Base-by-base conservation (phyloP, 2,888 invertebrate species). In the Pollenia griseotomentosa region DNA sequence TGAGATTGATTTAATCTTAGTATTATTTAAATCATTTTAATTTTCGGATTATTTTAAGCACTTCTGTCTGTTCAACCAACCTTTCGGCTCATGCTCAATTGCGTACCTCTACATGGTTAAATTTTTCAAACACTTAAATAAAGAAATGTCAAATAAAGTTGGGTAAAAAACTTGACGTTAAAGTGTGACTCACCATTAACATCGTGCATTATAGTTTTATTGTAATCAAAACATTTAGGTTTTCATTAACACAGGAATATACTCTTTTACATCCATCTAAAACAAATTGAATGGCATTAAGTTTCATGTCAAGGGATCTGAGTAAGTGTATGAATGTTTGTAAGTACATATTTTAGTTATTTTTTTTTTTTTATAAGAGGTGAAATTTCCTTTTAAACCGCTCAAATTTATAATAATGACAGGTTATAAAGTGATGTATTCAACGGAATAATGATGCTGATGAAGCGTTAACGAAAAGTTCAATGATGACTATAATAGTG, bases 361-460 rank as follows among this genome's bases (percentile, higher is more conserved):
- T 16, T 19, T 51, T 19, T 74, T 75, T 75, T 10, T 23, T 53
- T 82, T 66, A 12, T 57, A 19, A 68, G 66, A 73, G 53, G 46
- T 66, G 42, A 61, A 85, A 73, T 66, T 85, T 84, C 61, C 74
- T 42, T 85, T 70, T 10, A 48, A 80, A 79, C 79, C 79, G 46
- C 79, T 75, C 40, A 79, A 80, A 83, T 85, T 74, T 80, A 68
- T 68, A 61, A 85, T 85, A 85, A 85, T 85, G 84, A 74, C 84
- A 85, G 79, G 68, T 80, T 80, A 80, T 74, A 74, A 55, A 79
- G 65, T 79, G 66, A 78, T 73, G 83, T 79, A 79, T 79, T 79
- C 66, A 79, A 40, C 23, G 61, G 53, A 79, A 74, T 79, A 66
- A 84, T 79, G 73, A 66, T 78, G 71, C 48, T 48, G 66, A 42